Percentiles rank a stretch among this genome's conserved stretches.
These are phyloP conservation scores for Amblyornis subalaris DNA, from an alignment of 2,113 vertebrate species.

Conservation along the genomic window DNA sequence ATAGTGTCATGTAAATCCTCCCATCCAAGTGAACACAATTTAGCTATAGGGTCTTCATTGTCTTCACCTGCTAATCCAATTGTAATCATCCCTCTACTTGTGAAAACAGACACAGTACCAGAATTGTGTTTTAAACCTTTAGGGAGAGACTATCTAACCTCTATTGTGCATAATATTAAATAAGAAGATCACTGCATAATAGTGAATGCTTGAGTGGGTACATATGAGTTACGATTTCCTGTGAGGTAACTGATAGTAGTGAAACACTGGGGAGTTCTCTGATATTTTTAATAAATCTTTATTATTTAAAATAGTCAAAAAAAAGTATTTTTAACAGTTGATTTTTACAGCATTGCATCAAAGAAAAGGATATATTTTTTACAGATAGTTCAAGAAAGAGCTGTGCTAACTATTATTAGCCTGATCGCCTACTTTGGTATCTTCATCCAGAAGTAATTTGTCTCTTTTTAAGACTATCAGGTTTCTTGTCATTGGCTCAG, in stretches of 20 bases:
- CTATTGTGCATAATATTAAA: background rate
- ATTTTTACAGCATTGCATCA: background rate
- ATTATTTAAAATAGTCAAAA: background rate
- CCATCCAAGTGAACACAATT: too few species aligned
- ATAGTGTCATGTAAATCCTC: background rate
- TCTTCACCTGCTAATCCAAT: background rate
- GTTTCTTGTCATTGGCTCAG: background rate
- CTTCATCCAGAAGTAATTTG: background rate
- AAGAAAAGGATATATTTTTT: background rate
- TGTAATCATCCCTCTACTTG: background rate
- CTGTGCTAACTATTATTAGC: background rate
- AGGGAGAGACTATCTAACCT: background rate
- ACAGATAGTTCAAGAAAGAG: background rate
- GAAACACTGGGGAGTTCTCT: rapidly evolving
- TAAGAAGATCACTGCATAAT: background rate
- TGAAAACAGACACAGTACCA: background rate
- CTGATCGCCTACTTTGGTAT: background rate
- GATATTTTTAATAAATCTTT: background rate
- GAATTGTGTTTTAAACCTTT: background rate
- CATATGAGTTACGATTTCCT: background rate
- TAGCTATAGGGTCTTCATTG: background rate
- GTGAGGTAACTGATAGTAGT: background rate
- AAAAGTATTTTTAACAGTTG: background rate
- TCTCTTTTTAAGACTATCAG: background rate
- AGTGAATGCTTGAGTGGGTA: background rate